Evolutionary conservation across 1,140 invertebrate species (phyloP).

Genomic region (Holotrichia oblita): DNA sequence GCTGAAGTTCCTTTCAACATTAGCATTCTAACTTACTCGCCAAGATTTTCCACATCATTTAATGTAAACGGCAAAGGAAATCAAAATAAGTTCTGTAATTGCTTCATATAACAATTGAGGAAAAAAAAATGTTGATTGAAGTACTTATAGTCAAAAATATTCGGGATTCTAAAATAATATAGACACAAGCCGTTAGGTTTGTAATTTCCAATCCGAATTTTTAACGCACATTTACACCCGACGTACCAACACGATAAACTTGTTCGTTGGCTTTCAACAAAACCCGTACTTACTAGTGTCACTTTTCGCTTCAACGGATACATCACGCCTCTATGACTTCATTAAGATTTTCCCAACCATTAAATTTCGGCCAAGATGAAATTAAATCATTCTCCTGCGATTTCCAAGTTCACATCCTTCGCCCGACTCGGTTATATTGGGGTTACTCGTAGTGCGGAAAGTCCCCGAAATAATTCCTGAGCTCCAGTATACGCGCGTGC

Average conservation of each 20-base stretch:
- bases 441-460: not conserved
- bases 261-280: not conserved
- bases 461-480: not conserved
- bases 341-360: conserved; percentile 13
- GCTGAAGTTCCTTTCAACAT: too few relatives aligned
- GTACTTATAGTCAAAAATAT: too few relatives aligned
- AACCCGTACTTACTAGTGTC: not conserved
- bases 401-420: conserved; percentile 4
- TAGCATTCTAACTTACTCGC: too few relatives aligned
- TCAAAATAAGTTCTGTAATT: too few relatives aligned
- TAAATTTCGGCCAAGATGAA: not conserved
- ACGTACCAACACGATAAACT: not conserved
- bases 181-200: too few relatives aligned
- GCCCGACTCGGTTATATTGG: not conserved
- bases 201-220: not conserved
- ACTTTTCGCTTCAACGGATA: not conserved
- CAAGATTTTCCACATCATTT: too few relatives aligned
- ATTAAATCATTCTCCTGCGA: conserved; percentile 1
- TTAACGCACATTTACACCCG: not conserved
- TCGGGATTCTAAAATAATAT: too few relatives aligned
- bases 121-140: too few relatives aligned
- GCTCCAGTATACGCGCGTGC: not conserved
- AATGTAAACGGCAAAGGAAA: too few relatives aligned
- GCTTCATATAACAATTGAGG: too few relatives aligned
- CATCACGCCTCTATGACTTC: not conserved